Percentiles rank a stretch among this genome's conserved stretches.
Conservation (phyloP, 2,113 vertebrate species). For the Trogon surrucura region DNA sequence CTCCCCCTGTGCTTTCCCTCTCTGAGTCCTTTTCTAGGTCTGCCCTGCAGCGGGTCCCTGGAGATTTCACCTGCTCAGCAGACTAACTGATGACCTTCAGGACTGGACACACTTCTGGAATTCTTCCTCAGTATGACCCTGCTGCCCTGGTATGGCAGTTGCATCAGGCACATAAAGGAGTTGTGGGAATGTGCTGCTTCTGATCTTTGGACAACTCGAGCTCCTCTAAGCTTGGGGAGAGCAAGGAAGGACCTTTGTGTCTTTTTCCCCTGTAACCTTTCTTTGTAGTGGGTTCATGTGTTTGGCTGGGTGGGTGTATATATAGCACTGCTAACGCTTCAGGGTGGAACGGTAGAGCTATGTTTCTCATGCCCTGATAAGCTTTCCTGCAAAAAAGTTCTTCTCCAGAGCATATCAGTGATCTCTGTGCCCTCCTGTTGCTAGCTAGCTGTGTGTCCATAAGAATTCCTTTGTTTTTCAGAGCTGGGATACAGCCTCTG, state of each 20-base stretch:
- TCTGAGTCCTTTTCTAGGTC: background rate
- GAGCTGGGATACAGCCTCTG: background rate
- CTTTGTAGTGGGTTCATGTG: background rate
- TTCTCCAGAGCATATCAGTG: background rate
- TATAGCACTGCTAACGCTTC: background rate
- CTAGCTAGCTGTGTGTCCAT: background rate
- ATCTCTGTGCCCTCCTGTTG: background rate
- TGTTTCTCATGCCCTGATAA: background rate
- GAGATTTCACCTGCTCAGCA: background rate
- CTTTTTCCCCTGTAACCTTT: background rate
- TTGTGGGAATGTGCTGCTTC: background rate
- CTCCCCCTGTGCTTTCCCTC: background rate
- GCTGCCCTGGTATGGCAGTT: background rate
- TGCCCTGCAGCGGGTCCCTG: background rate
- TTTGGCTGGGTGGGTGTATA: background rate
- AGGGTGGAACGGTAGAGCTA: background rate
- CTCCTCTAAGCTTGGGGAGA: background rate
- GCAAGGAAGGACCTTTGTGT: background rate
- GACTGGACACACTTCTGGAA: background rate
- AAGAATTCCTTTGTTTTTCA: background rate
- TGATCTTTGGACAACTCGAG: background rate
- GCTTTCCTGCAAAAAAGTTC: background rate
- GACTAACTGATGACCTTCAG: background rate
- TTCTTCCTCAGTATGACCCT: background rate
- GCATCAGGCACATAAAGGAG: background rate